Percentiles rank a stretch among this genome's conserved stretches.
Conservation (phyloP, 1,140 invertebrate genomes). For the Drosophila nigrodunni region DNA sequence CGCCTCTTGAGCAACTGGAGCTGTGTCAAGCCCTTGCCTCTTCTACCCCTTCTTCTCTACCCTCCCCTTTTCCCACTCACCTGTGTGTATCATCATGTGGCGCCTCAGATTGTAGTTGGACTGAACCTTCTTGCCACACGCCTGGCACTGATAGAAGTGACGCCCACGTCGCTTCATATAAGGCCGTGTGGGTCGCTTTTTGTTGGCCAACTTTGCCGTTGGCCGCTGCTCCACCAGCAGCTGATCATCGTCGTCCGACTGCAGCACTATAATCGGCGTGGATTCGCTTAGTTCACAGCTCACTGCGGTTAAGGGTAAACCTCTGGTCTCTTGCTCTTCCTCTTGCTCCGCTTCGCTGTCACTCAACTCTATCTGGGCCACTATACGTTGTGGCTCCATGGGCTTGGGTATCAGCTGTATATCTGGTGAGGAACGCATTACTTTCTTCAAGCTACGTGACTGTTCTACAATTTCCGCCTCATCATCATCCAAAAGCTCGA, state of each 20-base stretch:
- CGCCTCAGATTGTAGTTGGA: conserved; percentile 80
- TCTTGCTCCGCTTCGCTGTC: conserved; percentile 66
- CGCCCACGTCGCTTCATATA: conserved; percentile 65
- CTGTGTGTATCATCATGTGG: conserved; percentile 84
- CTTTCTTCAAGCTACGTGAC: conserved; percentile 38
- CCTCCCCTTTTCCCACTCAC: conserved; percentile 32
- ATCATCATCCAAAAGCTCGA: conserved; percentile 72
- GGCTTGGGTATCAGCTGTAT: conserved; percentile 59
- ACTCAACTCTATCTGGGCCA: conserved; percentile 70
- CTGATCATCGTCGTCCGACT: conserved; percentile 51
- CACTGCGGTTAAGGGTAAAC: conserved; percentile 44
- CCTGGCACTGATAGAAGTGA: conserved; percentile 70
- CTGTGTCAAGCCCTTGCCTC: neutral
- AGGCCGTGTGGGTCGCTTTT: conserved; percentile 38
- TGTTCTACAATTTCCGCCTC: conserved; percentile 23
- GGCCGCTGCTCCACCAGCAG: neutral
- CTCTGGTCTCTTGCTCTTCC: conserved; percentile 35
- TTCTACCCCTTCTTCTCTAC: neutral
- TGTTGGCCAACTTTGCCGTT: neutral
- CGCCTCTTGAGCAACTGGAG: conserved; percentile 6
- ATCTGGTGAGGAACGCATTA: conserved; percentile 49
- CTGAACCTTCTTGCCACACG: conserved; percentile 80
- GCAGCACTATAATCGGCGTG: conserved; percentile 34
- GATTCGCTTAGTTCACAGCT: conserved; percentile 54
- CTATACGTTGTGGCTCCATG: conserved; percentile 48